phyloP scores from a whole-genome alignment of 37 sponge, comb jelly and placozoan species.

The Theonella swinhoei region DNA sequence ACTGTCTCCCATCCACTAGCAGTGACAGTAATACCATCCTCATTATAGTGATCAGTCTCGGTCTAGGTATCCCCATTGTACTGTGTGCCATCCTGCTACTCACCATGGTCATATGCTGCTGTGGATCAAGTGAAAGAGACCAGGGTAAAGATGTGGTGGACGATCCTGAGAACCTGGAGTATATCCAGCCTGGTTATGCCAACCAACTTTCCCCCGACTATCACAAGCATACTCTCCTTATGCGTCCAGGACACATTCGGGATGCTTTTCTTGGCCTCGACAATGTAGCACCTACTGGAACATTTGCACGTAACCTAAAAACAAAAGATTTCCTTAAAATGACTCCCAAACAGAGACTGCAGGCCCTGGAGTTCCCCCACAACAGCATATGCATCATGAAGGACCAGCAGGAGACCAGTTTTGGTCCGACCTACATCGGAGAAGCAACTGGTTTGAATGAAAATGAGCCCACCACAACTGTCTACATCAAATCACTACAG shows the following conservation, averaged over 20 bases:
- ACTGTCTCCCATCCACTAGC: background rate
- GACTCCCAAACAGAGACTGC: constrained; percentile 46
- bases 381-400: constrained; percentile 47
- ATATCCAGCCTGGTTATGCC: background rate
- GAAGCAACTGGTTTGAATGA: constrained; percentile 51
- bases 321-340: constrained; percentile 10
- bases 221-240: constrained; percentile 6
- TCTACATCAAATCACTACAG: constrained; percentile 55
- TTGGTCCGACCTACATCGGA: constrained; percentile 53
- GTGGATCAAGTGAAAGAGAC: background rate
- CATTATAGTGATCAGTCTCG: background rate
- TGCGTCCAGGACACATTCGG: background rate
- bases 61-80: background rate
- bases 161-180: background rate
- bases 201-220: background rate
- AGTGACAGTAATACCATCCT: background rate
- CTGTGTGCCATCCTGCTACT: background rate
- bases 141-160: background rate
- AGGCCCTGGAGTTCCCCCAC: constrained; percentile 53
- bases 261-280: constrained; percentile 28
- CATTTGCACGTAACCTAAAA: background rate
- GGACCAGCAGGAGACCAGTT: constrained; percentile 61
- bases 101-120: background rate
- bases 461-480: constrained; percentile 47
- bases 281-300: constrained; percentile 12